Base-by-base conservation (phyloP, 2,888 invertebrate genomes). In the Auanema sp. region DNA sequence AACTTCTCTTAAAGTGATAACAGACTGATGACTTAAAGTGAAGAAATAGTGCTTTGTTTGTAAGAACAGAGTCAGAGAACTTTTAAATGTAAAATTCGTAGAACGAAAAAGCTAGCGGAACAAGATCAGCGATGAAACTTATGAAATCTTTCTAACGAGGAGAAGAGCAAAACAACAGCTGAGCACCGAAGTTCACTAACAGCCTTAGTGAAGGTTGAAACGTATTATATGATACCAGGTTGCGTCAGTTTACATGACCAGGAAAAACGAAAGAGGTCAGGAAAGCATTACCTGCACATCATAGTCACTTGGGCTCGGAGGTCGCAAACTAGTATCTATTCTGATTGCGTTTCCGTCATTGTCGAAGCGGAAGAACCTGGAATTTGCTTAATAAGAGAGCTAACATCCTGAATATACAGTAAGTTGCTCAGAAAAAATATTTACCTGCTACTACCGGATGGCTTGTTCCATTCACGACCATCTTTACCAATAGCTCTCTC, bases 381-480 rank as follows among this genome's bases (percentile, higher is more conserved):
- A 53, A 41, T 33, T 33, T 33, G 33, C 33, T 33, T 33, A 33
- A 33, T 6, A 59, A 2, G 14, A 21, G 51, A 52, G n/a, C 25
- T 5, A 16, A 23, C 52, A 23, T 21, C 23, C 21, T 52, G n/a
- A 52, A n/a, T 18, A 14, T 24, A 24, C 24, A 55, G 16, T 53
- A 53, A 18, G 25, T n/a, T n/a, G 16, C 16, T n/a, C 3, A n/a
- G 25, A 40, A 24, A 33, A 16, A 21, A 47, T 47, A 50, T 16
- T 21, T 23, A 62, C 62, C 63, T 24, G 51, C 58, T 63, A 43
- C 58, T 60, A 18, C 70, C 68, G 1, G 69, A 69, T 6, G 73
- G 73, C 33, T 65, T 58, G n/a, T 63, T 56, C 73, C 70, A 73
- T 21, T 67, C 67, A 18, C 68, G 67, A 41, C 71, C 71, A 55